Base-by-base conservation (phyloP, 1,140 invertebrate species). In the Lepidurus packardi region DNA sequence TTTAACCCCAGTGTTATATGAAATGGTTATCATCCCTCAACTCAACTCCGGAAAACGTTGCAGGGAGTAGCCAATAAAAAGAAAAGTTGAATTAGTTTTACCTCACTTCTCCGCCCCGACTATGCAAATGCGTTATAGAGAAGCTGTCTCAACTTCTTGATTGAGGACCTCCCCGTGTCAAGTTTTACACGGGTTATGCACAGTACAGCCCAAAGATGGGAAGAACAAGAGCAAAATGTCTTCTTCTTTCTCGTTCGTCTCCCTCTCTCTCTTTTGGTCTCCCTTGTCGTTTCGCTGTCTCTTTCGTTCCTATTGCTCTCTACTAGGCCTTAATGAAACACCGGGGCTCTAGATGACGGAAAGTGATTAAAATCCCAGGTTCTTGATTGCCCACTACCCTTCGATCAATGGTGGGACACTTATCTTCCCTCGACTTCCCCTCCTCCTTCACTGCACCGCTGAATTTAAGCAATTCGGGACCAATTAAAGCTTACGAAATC, bases 381-480 rank as follows among this genome's bases (percentile, higher is more conserved):
- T 65, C 53, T 65, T 65, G 53, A 65, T 65, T 65, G 53, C 53
- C 53, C 53, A 65, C 53, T 21, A 65, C 53, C 13, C 53, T 16
- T 65, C 53, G 53, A 65, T 65, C 53, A 65, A 65, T 65, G 53
- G 53, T 65, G 53, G 53, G 53, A 65, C 53, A 65, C 53, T 65
- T 65, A 21, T 65, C 53, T 65, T 65, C 53, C 53, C 53, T 65
- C 21, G 53, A 65, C 53, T 65, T 65, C 21, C 34, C 34, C 34
- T 65, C 53, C n/a, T 65, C 53, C n/a, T 65, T 65, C 53, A 65
- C 16, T 65, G 53, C 53, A n/a, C 53, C 53, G 53, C 53, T 65
- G 16, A 65, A 65, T 21, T 65, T 65, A n/a, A 65, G 1, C 53
- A 65, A 65, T 65, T 65, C 53, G 53, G 7, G 16, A 65, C 53